Evolutionary conservation across 2,888 invertebrate species (phyloP), one percentile per base, ranked within the genome.

Genomic region (Hydroisotoma schaefferi): DNA sequence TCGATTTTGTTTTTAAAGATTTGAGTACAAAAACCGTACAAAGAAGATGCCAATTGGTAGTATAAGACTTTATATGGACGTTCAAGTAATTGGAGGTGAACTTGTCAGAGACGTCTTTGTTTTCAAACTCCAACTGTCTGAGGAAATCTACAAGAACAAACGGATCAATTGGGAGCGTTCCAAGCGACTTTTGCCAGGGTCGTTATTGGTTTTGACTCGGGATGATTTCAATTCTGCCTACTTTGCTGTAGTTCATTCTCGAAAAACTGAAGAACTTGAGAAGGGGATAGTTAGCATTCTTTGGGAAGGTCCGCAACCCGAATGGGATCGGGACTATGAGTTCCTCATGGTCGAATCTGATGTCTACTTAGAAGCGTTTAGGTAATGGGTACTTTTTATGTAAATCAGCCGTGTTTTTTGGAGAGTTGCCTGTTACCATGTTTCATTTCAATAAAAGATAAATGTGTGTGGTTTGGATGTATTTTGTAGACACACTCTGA

Each of bases 301-400:
- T 5, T 71, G 71, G 71, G 71, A 71, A 56, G 63, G 64, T 25
- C n/a, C 54, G 1, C 59, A 67, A 1, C 62, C 67, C 15, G 55
- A 57, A 26, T 52, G 61, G n/a, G 55, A 61, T 25, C 23, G 25
- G 25, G 75, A 76, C 0, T 75, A 78, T 61, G 66, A 76, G 0
- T 83, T 82, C 62, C 73, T 83, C 0, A 87, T 90, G 87, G 81
- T 87, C 2, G 89, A 90, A 75, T 85, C 87, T 54, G 84, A 84
- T 53, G 84, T 87, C 0, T 92, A 86, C 76, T 90, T 90, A 74
- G 90, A 90, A 74, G 88, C 90, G 0, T 91, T 90, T 74, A 81
- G 85, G 65, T 84, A 87, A 73, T 87, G n/a, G n/a, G n/a, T n/a
- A n/a, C n/a, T n/a, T n/a, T n/a, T n/a, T n/a, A n/a, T n/a, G n/a